phyloP scores from a whole-genome alignment of 2,797 vertebrate species.

The Enteromius thamalakanensis region DNA sequence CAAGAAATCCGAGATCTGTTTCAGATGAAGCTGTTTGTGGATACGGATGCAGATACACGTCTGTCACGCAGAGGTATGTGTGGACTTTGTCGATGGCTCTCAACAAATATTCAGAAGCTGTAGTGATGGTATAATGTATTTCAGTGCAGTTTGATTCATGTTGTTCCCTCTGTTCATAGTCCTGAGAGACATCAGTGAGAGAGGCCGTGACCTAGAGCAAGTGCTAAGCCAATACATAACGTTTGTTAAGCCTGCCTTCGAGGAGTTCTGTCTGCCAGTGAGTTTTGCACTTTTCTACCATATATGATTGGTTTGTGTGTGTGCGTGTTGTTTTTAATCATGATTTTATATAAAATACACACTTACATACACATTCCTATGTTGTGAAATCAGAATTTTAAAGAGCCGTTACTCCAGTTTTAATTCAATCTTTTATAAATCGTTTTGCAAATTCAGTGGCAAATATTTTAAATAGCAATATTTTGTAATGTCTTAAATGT shows the following conservation, averaged over 20 bases:
- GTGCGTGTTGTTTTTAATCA: background rate
- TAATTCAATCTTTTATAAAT: background rate
- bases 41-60: slow-evolving; percentile 90
- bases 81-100: background rate
- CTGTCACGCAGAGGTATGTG: slow-evolving; percentile 89
- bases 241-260: slow-evolving; percentile 95
- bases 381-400: background rate
- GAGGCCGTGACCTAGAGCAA: slow-evolving; percentile 90
- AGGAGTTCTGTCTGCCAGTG: slow-evolving; percentile 96
- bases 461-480: background rate
- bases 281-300: slow-evolving; percentile 63
- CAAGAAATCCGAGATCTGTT: slow-evolving; percentile 92
- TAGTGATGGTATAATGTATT: background rate
- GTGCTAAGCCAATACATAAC: slow-evolving; percentile 92
- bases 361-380: background rate
- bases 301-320: background rate
- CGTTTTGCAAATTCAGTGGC: background rate
- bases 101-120: background rate
- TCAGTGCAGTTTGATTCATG: background rate
- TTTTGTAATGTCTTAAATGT: background rate
- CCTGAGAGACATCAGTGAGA: slow-evolving; percentile 89
- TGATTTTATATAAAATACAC: background rate
- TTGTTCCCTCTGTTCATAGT: slow-evolving; percentile 70
- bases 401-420: background rate
- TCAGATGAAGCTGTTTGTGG: slow-evolving; percentile 96